A percentile compares a stretch with the other conserved stretches of the same genome.
These are phyloP conservation scores for Drosophila neoperkinsi DNA, from an alignment of 2,888 invertebrate genomes.

Conservation along the genomic window DNA sequence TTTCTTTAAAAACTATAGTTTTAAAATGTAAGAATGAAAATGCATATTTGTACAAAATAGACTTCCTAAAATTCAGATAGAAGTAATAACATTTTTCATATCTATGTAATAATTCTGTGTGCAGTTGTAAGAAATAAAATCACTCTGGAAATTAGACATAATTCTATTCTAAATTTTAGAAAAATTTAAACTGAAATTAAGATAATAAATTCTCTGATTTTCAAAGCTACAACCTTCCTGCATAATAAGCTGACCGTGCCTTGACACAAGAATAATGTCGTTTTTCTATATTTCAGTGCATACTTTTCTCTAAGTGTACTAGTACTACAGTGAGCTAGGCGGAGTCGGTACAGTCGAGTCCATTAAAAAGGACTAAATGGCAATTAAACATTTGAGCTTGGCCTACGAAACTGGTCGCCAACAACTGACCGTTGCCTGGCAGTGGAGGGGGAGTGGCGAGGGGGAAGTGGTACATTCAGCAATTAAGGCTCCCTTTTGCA, in stretches of 20 bases:
- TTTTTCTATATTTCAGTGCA: not conserved
- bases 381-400: slow-evolving; percentile 82
- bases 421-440: slow-evolving; percentile 46
- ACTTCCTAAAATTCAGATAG: no score
- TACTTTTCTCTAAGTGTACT: not conserved
- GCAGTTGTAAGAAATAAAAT: no score
- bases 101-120: no score
- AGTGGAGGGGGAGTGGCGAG: not conserved
- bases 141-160: no score
- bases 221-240: no score
- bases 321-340: not conserved
- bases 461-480: slow-evolving; percentile 31
- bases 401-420: slow-evolving; percentile 33
- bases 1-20: no score
- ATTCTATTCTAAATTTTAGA: no score
- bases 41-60: no score
- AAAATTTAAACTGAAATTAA: not conserved
- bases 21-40: no score
- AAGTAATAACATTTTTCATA: no score
- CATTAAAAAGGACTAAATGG: slow-evolving; percentile 83
- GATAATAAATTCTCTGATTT: not conserved
- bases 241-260: not conserved
- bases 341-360: slow-evolving; percentile 50
- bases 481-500: slow-evolving; percentile 77
- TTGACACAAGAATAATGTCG: not conserved